Conservation (phyloP, 2,113 vertebrate genomes). For the Tricholaema leucomelas region DNA sequence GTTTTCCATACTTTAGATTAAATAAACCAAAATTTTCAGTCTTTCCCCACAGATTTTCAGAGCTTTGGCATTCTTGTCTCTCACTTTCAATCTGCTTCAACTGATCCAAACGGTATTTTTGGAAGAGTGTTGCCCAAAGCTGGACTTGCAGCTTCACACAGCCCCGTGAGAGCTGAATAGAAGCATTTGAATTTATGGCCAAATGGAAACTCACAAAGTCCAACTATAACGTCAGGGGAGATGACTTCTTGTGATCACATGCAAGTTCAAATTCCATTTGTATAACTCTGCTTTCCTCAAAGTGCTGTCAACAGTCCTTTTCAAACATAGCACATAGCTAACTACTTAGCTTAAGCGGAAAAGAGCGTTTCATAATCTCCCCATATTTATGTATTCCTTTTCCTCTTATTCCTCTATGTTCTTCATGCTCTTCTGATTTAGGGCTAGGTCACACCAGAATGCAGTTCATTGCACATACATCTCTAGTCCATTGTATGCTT, state of each 20-base stretch:
- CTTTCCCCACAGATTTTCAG: neutral
- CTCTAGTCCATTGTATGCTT: neutral
- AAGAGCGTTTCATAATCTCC: neutral
- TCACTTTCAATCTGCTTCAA: neutral
- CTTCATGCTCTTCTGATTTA: neutral
- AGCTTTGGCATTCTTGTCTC: neutral
- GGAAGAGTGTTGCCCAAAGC: neutral
- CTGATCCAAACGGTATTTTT: neutral
- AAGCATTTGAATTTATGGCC: neutral
- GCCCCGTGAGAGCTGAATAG: neutral
- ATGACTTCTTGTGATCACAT: constrained; percentile 19
- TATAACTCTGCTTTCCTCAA: neutral
- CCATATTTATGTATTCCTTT: neutral
- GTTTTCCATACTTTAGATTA: neutral
- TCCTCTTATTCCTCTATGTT: neutral
- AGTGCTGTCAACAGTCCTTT: neutral
- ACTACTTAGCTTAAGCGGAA: neutral
- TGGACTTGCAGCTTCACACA: neutral
- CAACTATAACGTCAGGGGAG: neutral
- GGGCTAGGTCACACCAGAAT: neutral
- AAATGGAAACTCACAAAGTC: constrained; percentile 7
- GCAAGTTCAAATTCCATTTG: constrained; percentile 25
- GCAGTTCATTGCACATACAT: neutral
- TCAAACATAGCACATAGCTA: neutral
- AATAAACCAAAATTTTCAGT: neutral